Conservation (phyloP, 2,113 vertebrate species). For the Eira barbara region DNA sequence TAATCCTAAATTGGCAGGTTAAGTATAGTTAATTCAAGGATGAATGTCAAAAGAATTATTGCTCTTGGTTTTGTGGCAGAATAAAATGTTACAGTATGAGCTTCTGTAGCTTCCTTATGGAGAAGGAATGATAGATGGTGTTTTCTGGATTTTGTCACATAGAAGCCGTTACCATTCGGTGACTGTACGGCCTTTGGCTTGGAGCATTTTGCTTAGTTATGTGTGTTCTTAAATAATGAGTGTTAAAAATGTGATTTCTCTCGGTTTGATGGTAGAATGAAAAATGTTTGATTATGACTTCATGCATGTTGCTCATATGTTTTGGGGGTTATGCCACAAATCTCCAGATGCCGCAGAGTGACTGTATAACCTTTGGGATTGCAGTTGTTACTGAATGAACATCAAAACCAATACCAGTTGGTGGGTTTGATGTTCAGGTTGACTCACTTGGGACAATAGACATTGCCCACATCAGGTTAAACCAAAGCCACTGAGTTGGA, state of each 20-base stretch:
- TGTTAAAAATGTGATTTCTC: not conserved
- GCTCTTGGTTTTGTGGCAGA: not conserved
- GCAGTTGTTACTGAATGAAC: not conserved
- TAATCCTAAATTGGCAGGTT: not conserved
- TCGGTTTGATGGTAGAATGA: not conserved
- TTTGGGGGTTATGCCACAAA: not conserved
- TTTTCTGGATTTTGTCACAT: conserved; percentile 2
- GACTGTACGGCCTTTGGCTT: not conserved
- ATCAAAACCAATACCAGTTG: not conserved
- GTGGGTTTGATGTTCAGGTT: not conserved
- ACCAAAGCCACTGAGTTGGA: not conserved
- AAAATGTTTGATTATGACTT: not conserved
- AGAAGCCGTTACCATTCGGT: not conserved
- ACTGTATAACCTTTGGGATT: not conserved
- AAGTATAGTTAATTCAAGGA: not conserved
- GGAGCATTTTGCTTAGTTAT: not conserved
- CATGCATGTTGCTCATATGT: not conserved
- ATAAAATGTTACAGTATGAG: not conserved
- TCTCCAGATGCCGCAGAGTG: not conserved
- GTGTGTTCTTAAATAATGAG: not conserved
- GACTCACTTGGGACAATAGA: not conserved
- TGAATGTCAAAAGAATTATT: not conserved
- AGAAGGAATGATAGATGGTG: not conserved
- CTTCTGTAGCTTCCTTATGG: not conserved
- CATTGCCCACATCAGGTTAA: not conserved